Evolutionary conservation across 2,113 vertebrate species (phyloP).

Genomic region (Crotalus helleri): DNA sequence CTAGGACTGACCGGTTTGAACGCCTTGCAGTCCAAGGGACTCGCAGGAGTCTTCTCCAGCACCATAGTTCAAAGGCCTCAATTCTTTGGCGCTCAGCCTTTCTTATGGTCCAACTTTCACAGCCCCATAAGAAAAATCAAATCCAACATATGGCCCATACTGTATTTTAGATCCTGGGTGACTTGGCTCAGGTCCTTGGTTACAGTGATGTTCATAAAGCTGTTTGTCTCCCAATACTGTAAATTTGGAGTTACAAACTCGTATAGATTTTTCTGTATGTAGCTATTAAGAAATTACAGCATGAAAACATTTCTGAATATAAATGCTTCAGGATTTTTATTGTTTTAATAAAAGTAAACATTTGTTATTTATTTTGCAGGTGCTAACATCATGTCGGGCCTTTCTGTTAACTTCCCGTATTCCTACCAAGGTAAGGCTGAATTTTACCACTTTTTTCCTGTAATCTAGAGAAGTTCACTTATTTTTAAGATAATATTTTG

Average conservation of each 20-base stretch:
- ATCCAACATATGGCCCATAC: neutral
- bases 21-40: too few relatives aligned
- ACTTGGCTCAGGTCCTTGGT: neutral
- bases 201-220: neutral
- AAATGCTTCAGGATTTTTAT: neutral
- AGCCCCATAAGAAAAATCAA: neutral
- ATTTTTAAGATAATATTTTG: neutral
- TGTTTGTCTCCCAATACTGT: neutral
- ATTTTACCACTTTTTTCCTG: neutral
- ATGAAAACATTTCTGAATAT: neutral
- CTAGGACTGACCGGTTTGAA: too few relatives aligned
- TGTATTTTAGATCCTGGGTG: neutral
- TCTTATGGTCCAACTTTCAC: too few relatives aligned
- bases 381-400: conserved; percentile 87
- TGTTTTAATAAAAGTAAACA: neutral
- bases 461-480: neutral
- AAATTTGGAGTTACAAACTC: neutral
- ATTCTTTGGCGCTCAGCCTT: too few relatives aligned
- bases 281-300: neutral
- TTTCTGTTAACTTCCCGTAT: conserved; percentile 90
- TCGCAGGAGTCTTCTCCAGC: too few relatives aligned
- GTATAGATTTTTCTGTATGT: neutral
- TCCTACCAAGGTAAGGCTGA: conserved; percentile 86
- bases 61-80: too few relatives aligned
- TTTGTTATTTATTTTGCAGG: conserved; percentile 68